Evolutionary conservation across 2,797 vertebrate genomes (phyloP), one percentile per base, ranked within the genome.

Genomic region (Columba guinea): DNA sequence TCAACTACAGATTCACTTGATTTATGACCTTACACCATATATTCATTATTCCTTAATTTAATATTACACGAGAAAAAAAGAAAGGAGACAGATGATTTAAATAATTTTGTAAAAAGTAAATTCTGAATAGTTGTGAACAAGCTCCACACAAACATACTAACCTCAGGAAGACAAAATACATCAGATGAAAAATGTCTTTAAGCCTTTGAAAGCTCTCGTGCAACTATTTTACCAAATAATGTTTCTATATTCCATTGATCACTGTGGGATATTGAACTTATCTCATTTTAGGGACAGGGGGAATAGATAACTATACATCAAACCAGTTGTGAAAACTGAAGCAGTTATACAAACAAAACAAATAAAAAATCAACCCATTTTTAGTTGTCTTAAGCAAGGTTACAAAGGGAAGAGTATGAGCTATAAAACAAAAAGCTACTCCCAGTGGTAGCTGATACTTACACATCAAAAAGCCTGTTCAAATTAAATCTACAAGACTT

Each of bases 401-500:
- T 85, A 58, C 24, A 82, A 89, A 37, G 69, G 46, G 58, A 86
- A 92, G 58, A 68, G 11, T 56, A 21, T 35, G 56, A 94, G 78
- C 18, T 70, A 70, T 58, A 75, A 91, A 74, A 83, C 86, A 89
- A 74, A 70, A 70, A 65, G 46, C 35, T 86, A 49, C 53, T 96
- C 82, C 67, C 92, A 62, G 6, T 52, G 52, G 90, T 68, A 67
- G 81, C 56, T 60, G 82, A 78, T 86, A 23, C 30, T 12, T 59
- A 32, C 52, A 80, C 9, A 15, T 94, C 93, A 88, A 93, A 95
- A 95, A 80, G 53, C 73, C 73, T 87, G 58, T 87, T 89, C 82
- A 92, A 94, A 97, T 96, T 91, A 89, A 94, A 94, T 79, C 79
- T 75, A 59, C 81, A 94, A 92, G 64, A 52, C 49, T 46, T 68